Percentiles rank a stretch among this genome's conserved stretches.
These are phyloP conservation scores for Sericinus montela DNA, from an alignment of 2,888 invertebrate species.

Conservation along the genomic window DNA sequence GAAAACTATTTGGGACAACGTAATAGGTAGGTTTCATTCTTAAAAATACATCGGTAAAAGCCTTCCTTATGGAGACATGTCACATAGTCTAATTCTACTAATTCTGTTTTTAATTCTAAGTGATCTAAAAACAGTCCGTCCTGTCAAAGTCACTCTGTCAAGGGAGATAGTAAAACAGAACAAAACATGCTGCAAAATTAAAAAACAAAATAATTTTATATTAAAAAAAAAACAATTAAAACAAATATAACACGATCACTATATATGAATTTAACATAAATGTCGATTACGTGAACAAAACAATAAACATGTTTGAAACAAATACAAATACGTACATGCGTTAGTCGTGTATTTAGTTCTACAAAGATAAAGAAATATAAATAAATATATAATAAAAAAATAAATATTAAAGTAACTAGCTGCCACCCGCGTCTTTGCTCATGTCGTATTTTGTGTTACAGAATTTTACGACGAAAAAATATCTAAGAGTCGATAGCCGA, in stretches of 20 bases:
- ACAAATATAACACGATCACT: background rate
- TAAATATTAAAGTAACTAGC: too few relatives aligned
- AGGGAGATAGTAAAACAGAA: constrained; percentile 31
- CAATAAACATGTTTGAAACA: constrained; percentile 11
- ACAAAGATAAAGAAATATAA: constrained; percentile 25
- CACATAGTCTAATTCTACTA: too few relatives aligned
- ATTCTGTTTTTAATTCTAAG: too few relatives aligned
- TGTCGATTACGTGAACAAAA: background rate
- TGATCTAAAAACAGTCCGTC: too few relatives aligned
- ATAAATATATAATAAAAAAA: constrained; percentile 14
- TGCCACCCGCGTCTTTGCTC: too few relatives aligned
- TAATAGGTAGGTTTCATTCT: too few relatives aligned
- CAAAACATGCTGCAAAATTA: constrained; percentile 25
- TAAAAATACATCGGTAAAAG: too few relatives aligned
- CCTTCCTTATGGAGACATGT: too few relatives aligned
- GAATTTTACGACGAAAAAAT: too few relatives aligned
- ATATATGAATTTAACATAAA: background rate
- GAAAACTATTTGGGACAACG: too few relatives aligned
- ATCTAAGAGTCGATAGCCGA: too few relatives aligned
- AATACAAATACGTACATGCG: constrained; percentile 27
- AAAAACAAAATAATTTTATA: background rate
- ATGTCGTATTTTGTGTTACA: too few relatives aligned
- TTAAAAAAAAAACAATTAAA: constrained; percentile 13
- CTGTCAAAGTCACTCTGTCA: background rate
- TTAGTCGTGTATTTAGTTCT: constrained; percentile 27